These are phyloP conservation scores for Typhlichthys subterraneus DNA, from an alignment of 2,797 vertebrate species.

Conservation along the genomic window DNA sequence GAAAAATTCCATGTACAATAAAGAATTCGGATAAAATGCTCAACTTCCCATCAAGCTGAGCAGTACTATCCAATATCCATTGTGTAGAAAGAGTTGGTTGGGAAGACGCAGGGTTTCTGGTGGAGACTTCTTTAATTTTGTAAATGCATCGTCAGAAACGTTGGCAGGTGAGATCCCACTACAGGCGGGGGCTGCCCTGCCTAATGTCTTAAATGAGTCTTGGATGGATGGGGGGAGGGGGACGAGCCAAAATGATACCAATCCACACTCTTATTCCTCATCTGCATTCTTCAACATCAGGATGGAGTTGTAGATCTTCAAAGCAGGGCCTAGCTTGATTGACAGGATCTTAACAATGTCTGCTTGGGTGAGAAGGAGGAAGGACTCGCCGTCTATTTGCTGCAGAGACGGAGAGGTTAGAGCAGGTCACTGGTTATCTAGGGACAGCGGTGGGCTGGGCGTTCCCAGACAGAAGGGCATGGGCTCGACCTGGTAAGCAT, in stretches of 20 bases:
- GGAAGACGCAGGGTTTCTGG: conserved; percentile 30
- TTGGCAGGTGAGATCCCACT: conserved; percentile 18
- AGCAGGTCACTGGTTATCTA: neutral
- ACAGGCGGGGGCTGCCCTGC: conserved; percentile 6
- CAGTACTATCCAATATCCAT: conserved; percentile 14
- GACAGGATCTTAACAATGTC: conserved; percentile 86
- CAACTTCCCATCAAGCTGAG: conserved; percentile 40
- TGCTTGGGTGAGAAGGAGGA: conserved; percentile 81
- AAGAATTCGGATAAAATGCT: conserved; percentile 32
- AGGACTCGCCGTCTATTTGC: conserved; percentile 85
- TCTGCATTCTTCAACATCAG: conserved; percentile 83
- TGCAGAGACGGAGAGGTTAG: conserved; percentile 34
- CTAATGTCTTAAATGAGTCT: conserved; percentile 19
- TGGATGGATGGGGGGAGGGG: conserved; percentile 11
- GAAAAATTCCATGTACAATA: conserved; percentile 60
- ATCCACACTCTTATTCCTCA: conserved; percentile 68
- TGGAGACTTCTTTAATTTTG: conserved; percentile 31
- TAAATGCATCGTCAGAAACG: conserved; percentile 16
- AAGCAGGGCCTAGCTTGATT: conserved; percentile 82
- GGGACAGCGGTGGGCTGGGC: neutral
- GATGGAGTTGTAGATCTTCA: conserved; percentile 86
- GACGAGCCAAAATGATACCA: neutral
- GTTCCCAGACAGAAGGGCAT: too few relatives aligned
- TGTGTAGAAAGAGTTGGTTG: conserved; percentile 23
- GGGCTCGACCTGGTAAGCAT: too few relatives aligned